A percentile compares a stretch with the other conserved stretches of the same genome.
Evolutionary conservation across 2,797 vertebrate species (phyloP).

Genomic region (Anguilla megastoma): DNA sequence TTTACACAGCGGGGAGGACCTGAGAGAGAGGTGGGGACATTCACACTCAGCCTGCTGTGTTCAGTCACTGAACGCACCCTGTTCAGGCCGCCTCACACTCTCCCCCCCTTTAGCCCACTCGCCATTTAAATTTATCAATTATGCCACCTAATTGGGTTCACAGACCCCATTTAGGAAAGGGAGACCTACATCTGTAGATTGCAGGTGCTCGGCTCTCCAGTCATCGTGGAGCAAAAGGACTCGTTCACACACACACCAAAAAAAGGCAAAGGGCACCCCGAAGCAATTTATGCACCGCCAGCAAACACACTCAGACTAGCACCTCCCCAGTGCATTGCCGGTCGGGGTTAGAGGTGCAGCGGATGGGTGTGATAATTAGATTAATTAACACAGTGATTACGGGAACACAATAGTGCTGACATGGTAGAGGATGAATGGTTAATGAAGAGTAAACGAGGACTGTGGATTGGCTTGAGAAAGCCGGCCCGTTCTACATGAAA

Average conservation of each 20-base stretch:
- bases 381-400: conserved; percentile 72
- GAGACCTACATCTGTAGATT: neutral
- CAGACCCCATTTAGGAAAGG: neutral
- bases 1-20: neutral
- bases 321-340: conserved; percentile 51
- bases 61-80: no score
- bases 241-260: no score
- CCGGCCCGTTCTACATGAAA: neutral
- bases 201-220: no score
- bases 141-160: neutral
- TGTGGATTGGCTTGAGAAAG: neutral
- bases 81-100: neutral
- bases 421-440: conserved; percentile 24
- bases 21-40: neutral
- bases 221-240: no score
- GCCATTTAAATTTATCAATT: neutral
- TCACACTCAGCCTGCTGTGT: neutral
- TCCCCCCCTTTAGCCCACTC: neutral
- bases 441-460: neutral
- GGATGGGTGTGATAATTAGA: conserved; percentile 59
- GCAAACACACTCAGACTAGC: conserved; percentile 27
- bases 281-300: conserved; percentile 23
- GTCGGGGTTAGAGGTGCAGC: conserved; percentile 53
- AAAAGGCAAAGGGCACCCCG: neutral
- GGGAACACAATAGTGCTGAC: conserved; percentile 57